Conservation (phyloP, 2,797 vertebrate genomes). For the Cyclopterus lumpus region DNA sequence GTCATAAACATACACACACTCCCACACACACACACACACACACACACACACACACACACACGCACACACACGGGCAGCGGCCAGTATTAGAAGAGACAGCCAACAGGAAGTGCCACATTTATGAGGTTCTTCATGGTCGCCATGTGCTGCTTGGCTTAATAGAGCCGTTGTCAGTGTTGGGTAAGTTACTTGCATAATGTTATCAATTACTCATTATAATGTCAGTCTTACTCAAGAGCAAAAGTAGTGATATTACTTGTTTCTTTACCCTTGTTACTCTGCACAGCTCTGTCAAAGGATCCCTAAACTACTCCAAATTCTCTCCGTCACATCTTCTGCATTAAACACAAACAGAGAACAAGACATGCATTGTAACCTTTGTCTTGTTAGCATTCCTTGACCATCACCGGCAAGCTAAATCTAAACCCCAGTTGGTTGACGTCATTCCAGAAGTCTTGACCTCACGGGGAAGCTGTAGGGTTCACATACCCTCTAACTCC, state of each 20-base stretch:
- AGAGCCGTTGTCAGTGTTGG: background rate
- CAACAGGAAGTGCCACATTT: background rate
- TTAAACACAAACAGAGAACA: background rate
- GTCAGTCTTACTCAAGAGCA: background rate
- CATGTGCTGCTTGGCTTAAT: background rate
- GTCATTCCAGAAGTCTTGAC: constrained; percentile 5
- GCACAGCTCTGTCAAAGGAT: background rate
- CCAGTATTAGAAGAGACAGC: background rate
- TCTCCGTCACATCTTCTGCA: background rate
- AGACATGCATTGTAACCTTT: background rate
- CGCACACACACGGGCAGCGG: constrained; percentile 15
- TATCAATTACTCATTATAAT: background rate
- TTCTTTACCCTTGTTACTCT: background rate
- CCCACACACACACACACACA: constrained; percentile 7
- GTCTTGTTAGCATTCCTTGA: background rate
- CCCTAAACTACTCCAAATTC: background rate
- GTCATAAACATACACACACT: constrained; percentile 3
- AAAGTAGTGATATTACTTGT: background rate
- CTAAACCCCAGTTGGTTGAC: background rate
- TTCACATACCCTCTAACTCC: constrained; percentile 2
- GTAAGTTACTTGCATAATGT: background rate
- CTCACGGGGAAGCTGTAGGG: background rate
- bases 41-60: constrained; percentile 15
- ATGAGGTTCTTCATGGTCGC: background rate
- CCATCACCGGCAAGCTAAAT: background rate